Evolutionary conservation across 2,113 vertebrate genomes (phyloP).

Genomic region (Meleagris gallopavo): DNA sequence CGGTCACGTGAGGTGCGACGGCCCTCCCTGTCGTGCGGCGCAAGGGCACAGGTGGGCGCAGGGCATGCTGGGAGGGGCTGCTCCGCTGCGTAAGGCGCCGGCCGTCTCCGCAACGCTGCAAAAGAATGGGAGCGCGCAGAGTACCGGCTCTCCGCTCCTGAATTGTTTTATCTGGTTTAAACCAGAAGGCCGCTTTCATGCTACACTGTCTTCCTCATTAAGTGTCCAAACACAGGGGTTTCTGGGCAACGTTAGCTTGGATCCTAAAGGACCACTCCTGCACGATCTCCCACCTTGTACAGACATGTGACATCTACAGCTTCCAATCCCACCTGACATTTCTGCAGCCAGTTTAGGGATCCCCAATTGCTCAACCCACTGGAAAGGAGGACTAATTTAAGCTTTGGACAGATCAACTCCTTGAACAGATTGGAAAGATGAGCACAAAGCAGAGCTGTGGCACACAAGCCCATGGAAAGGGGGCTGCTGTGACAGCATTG

Average conservation of each 20-base stretch:
- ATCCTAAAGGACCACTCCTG: rapidly evolving
- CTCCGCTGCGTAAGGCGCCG: too few species aligned
- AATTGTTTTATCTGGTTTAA: rapidly evolving
- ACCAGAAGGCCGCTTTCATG: rapidly evolving
- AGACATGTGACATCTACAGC: rapidly evolving
- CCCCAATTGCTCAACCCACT: rapidly evolving
- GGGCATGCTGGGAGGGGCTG: too few species aligned
- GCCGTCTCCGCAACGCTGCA: too few species aligned
- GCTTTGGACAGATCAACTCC: background rate
- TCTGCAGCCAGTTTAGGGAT: background rate
- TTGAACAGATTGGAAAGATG: rapidly evolving
- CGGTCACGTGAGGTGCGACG: background rate
- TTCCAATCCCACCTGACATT: background rate
- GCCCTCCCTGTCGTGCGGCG: too few species aligned
- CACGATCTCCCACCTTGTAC: background rate
- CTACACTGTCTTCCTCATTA: rapidly evolving
- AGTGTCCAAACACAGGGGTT: rapidly evolving
- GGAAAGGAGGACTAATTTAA: rapidly evolving
- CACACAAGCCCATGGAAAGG: rapidly evolving
- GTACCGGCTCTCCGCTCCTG: rapidly evolving
- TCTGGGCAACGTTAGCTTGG: background rate
- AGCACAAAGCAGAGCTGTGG: rapidly evolving
- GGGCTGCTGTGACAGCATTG: rapidly evolving
- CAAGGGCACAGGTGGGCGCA: too few species aligned
- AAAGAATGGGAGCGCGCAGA: too few species aligned